phyloP scores from a whole-genome alignment of 2,113 vertebrate species.

The Cavia aperea region DNA sequence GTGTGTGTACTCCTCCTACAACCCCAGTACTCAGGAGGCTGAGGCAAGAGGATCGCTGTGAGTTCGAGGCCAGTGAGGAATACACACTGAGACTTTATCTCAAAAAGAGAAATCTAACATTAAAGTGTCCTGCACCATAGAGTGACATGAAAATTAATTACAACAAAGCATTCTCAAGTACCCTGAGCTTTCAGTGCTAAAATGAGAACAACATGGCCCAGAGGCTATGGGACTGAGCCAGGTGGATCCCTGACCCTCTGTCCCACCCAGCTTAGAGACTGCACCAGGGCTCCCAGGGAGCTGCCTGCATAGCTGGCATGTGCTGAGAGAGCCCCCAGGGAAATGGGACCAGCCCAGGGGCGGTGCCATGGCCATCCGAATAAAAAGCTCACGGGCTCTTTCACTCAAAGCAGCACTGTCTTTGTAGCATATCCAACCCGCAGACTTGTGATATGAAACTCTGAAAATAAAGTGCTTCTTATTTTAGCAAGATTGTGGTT shows the following conservation, averaged over 20 bases:
- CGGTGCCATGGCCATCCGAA: background rate
- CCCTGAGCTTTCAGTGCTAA: background rate
- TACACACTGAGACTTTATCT: background rate
- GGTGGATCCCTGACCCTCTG: background rate
- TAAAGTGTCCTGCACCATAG: background rate
- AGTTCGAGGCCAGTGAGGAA: background rate
- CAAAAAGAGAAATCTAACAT: background rate
- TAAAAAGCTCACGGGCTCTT: background rate
- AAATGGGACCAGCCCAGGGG: rapidly evolving
- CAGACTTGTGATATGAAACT: background rate
- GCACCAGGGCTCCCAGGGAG: background rate
- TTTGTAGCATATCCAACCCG: background rate
- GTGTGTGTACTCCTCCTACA: background rate
- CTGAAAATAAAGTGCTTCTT: background rate
- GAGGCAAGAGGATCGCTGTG: background rate
- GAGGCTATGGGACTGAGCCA: background rate
- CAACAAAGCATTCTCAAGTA: background rate
- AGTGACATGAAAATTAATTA: background rate
- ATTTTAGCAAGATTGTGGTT: background rate
- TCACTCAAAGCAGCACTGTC: background rate
- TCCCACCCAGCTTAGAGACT: background rate
- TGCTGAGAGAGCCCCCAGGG: background rate
- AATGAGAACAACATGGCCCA: background rate
- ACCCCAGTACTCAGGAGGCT: background rate
- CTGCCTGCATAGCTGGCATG: background rate